Percentiles rank a stretch among this genome's conserved stretches.
Conservation (phyloP, 2,797 vertebrate genomes). For the Zalophus californianus region DNA sequence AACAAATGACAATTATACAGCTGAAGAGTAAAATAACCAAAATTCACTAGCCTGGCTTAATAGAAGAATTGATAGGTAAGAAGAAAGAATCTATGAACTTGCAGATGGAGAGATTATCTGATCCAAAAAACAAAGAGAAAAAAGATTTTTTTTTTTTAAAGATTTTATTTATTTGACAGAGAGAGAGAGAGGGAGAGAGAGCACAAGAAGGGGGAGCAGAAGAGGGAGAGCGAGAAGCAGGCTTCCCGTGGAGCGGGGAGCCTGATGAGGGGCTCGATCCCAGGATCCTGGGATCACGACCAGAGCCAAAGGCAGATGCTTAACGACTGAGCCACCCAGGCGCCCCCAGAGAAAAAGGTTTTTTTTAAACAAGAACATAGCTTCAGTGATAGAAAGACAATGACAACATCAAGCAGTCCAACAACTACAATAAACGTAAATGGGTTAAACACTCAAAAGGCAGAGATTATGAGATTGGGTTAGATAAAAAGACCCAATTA, state of each 20-base stretch:
- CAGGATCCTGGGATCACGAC: too few relatives aligned
- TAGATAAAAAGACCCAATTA: conserved; percentile 6
- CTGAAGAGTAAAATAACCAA: neutral
- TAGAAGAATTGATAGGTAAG: neutral
- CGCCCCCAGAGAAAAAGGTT: neutral
- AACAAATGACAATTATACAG: conserved; percentile 15
- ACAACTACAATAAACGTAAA: conserved; percentile 50
- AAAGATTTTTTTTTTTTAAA: neutral
- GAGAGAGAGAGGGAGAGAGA: too few relatives aligned
- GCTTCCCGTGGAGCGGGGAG: too few relatives aligned
- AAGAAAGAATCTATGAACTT: neutral
- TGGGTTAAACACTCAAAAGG: conserved; percentile 31
- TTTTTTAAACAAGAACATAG: neutral
- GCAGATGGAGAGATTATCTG: conserved; percentile 5
- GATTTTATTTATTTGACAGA: too few relatives aligned
- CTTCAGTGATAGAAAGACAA: neutral
- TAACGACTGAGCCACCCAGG: too few relatives aligned
- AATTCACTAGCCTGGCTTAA: neutral
- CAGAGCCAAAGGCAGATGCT: too few relatives aligned
- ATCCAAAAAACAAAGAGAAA: conserved; percentile 26
- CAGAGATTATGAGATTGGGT: neutral
- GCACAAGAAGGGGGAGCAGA: too few relatives aligned
- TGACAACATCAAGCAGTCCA: conserved; percentile 12
- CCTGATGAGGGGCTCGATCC: too few relatives aligned
- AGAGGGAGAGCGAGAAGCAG: too few relatives aligned